Percentiles rank a stretch among this genome's conserved stretches.
These are phyloP conservation scores for Peromyscus attwateri DNA, from an alignment of 2,797 vertebrate species.

Conservation along the genomic window DNA sequence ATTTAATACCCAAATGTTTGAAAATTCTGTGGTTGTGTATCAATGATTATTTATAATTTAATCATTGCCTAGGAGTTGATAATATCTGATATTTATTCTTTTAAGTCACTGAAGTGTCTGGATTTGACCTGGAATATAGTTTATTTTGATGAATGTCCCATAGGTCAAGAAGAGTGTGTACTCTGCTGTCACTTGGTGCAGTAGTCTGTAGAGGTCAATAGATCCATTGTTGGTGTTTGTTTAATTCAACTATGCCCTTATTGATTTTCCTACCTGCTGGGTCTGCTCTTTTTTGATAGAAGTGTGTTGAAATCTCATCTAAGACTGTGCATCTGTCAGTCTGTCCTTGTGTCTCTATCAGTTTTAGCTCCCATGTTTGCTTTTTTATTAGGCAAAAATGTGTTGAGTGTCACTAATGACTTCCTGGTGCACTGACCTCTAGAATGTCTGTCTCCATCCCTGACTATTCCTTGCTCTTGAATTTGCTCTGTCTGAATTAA, in stretches of 20 bases:
- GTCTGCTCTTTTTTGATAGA: neutral
- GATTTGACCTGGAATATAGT: neutral
- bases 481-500: neutral
- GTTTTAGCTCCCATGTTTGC: neutral
- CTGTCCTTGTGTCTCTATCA: neutral
- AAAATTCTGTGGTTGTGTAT: neutral
- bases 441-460: too few relatives aligned
- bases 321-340: accelerated
- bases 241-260: neutral
- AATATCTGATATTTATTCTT: neutral
- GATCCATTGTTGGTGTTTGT: neutral
- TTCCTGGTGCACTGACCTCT: neutral
- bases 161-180: neutral
- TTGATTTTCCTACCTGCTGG: neutral
- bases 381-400: neutral
- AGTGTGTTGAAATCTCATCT: neutral
- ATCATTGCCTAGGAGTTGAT: neutral
- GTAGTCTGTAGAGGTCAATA: neutral
- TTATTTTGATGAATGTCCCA: neutral
- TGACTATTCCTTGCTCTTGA: neutral
- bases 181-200: neutral
- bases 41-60: neutral
- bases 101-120: neutral
- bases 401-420: neutral
- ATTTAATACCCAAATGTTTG: neutral